Evolutionary conservation across 2,113 vertebrate genomes (phyloP).

Genomic region (Hyperoodon ampullatus): DNA sequence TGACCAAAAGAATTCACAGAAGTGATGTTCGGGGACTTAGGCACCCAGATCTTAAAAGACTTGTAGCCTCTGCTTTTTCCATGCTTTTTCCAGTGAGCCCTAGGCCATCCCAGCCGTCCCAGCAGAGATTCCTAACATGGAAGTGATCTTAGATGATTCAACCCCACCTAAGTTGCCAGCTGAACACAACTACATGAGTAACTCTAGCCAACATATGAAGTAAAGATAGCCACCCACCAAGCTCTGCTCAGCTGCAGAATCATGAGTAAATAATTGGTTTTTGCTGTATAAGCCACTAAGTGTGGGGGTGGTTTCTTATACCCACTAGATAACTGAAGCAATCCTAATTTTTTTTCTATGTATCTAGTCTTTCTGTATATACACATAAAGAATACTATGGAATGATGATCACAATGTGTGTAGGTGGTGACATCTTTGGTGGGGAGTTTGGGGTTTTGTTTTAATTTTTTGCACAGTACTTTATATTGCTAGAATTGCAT

Average conservation of each 20-base stretch:
- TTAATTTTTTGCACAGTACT: neutral
- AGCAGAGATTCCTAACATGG: neutral
- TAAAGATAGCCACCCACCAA: neutral
- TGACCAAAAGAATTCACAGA: neutral
- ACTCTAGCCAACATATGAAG: neutral
- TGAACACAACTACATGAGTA: neutral
- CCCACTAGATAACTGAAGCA: neutral
- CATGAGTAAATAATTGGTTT: neutral
- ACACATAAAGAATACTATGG: neutral
- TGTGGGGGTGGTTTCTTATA: neutral
- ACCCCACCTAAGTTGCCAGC: neutral
- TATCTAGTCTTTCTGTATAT: neutral
- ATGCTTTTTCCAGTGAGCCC: neutral
- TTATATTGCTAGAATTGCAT: neutral
- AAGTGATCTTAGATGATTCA: neutral
- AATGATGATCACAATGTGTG: neutral
- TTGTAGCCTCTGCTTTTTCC: no score
- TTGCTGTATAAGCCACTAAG: neutral
- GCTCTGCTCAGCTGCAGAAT: neutral
- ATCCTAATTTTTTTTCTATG: neutral
- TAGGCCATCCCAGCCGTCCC: neutral
- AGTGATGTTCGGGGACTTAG: neutral
- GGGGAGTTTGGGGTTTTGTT: neutral
- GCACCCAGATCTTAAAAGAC: neutral
- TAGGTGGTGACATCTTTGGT: neutral